Base-by-base conservation (phyloP, 2,888 invertebrate species). In the Eupithecia centaureata region DNA sequence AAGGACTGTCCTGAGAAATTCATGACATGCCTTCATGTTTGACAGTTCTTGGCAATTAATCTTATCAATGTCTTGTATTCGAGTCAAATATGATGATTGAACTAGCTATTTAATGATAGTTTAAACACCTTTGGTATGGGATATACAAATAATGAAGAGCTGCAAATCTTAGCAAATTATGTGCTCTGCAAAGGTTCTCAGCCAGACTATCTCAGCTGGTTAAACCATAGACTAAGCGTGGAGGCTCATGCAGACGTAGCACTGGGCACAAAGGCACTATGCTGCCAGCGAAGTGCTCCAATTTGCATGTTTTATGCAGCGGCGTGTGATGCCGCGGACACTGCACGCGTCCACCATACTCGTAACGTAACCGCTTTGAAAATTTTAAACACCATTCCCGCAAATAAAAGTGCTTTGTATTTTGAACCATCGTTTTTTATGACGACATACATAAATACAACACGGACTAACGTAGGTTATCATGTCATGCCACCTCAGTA, bases 261-360 rank as follows among this genome's bases (percentile, higher is more conserved):
- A 70, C 70, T 70, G 63, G 22, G 13, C 86, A 86, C 85, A 83
- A 83, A 84, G 66, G 61, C 66, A 63, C 69, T 70, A 63, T 70
- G 66, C 27, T 78, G 78, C 78, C 77, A 73, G 71, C 80, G 89
- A 91, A 91, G 91, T 91, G 90, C 87, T 87, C 87, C 91, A 92
- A 92, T 93, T 93, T 92, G 87, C 92, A 93, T 93, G 88, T 89
- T 91, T 92, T 91, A 93, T 92, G 90, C 89, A 89, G 82, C 83
- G 80, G 79, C 81, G 86, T 86, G 86, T 86, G 91, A 89, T 90
- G 86, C 85, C 84, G 81, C 82, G 85, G 86, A 85, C 87, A 83
- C 78, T 82, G 86, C 87, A 86, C 83, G 85, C 83, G 85, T 65
- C 65, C 65, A 60, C 56, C 82, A 85, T 82, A 82, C 85, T 63